Percentiles rank a stretch among this genome's conserved stretches.
phyloP scores from a whole-genome alignment of 2,113 vertebrate species.

The Cettia cetti region DNA sequence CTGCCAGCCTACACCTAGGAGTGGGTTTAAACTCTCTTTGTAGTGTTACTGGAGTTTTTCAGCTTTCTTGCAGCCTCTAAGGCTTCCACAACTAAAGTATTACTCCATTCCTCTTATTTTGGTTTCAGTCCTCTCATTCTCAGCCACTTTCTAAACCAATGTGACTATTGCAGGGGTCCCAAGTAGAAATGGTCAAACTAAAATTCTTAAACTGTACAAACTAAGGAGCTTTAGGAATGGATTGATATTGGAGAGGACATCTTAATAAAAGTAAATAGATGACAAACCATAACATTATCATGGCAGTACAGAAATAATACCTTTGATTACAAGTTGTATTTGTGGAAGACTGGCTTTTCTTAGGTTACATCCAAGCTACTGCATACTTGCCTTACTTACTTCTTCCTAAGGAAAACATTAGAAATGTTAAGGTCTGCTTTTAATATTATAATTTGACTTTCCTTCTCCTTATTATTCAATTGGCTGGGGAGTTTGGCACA shows the following conservation, averaged over 20 bases:
- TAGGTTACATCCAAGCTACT: not conserved
- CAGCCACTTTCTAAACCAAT: not conserved
- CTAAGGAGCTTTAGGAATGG: not conserved
- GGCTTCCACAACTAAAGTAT: not conserved
- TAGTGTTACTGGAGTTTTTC: not conserved
- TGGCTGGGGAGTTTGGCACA: not conserved
- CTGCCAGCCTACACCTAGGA: not conserved
- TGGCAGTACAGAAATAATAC: not conserved
- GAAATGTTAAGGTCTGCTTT: not conserved
- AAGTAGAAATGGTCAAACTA: not conserved
- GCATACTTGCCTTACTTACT: not conserved
- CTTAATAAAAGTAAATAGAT: not conserved
- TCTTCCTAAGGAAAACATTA: not conserved
- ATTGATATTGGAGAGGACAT: not conserved
- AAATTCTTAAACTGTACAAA: not conserved
- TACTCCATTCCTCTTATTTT: not conserved
- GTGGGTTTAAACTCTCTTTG: not conserved
- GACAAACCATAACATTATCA: not conserved
- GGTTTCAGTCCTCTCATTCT: not conserved
- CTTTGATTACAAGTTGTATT: not conserved
- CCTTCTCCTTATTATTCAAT: not conserved
- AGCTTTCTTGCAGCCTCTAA: not conserved
- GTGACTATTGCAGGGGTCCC: not conserved
- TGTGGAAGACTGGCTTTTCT: fast-evolving
- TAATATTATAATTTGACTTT: not conserved